A percentile compares a stretch with the other conserved stretches of the same genome.
Conservation (phyloP, 2,797 vertebrate genomes). For the Leuciscus waleckii region DNA sequence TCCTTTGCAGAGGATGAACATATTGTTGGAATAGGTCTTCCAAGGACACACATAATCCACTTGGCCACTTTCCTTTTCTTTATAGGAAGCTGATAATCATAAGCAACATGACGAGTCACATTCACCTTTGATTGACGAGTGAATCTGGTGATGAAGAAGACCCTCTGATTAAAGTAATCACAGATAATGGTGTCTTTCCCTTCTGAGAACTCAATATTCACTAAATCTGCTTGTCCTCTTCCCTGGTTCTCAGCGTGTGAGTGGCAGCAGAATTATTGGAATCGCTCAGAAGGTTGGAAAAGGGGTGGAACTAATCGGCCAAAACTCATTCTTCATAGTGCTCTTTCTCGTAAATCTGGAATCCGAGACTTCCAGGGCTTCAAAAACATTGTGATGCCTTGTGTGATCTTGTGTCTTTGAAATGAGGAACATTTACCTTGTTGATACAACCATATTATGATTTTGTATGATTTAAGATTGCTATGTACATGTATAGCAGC, state of each 20-base stretch:
- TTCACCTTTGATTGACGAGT: conserved; percentile 19
- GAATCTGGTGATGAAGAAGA: conserved; percentile 26
- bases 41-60: not conserved
- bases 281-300: conserved; percentile 8
- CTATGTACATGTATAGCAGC: not conserved
- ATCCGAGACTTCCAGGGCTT: not conserved
- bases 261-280: conserved; percentile 34
- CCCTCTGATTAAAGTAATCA: conserved; percentile 27
- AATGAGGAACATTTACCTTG: not conserved
- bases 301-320: conserved; percentile 27
- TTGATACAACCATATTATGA: not conserved
- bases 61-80: not conserved
- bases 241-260: not conserved
- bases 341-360: not conserved
- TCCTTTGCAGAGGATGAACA: not conserved
- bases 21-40: not conserved
- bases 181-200: conserved; percentile 5
- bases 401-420: not conserved
- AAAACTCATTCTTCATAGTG: not conserved
- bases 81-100: not conserved
- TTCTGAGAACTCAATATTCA: not conserved
- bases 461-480: not conserved
- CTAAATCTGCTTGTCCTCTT: conserved; percentile 4
- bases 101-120: not conserved
- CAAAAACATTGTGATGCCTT: conserved; percentile 11